These are phyloP conservation scores for Drosophila anceps DNA, from an alignment of 2,888 invertebrate species.

Conservation along the genomic window DNA sequence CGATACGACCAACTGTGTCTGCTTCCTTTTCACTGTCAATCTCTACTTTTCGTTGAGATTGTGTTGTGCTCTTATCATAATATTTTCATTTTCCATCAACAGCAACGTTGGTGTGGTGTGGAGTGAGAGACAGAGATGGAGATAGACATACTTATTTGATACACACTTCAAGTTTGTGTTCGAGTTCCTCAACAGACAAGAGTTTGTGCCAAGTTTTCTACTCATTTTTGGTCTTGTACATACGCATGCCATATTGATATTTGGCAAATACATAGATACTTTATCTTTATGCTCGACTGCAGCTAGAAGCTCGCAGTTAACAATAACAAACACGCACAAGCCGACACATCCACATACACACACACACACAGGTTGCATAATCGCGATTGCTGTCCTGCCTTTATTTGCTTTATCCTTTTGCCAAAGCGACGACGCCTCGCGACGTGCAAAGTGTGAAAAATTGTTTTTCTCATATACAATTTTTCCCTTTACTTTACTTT, in stretches of 20 bases:
- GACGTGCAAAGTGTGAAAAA: slow-evolving; percentile 79
- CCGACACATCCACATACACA: slow-evolving; percentile 8
- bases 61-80: slow-evolving; percentile 33
- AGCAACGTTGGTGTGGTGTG: slow-evolving; percentile 7
- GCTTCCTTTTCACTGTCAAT: slow-evolving; percentile 31
- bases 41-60: slow-evolving; percentile 32
- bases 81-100: slow-evolving; percentile 49
- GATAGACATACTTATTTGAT: slow-evolving; percentile 3
- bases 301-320: slow-evolving; percentile 38
- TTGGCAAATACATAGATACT: slow-evolving; percentile 51
- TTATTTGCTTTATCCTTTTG: slow-evolving; percentile 54
- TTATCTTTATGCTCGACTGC: slow-evolving; percentile 56
- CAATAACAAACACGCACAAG: slow-evolving; percentile 29
- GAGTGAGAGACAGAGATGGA: neutral
- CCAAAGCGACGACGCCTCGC: slow-evolving; percentile 26
- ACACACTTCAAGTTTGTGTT: slow-evolving; percentile 25
- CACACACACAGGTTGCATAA: slow-evolving; percentile 53
- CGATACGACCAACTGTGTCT: neutral
- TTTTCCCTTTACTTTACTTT: slow-evolving; percentile 16
- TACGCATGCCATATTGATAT: slow-evolving; percentile 46
- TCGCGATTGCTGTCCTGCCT: slow-evolving; percentile 44
- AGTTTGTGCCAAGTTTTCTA: slow-evolving; percentile 28
- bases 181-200: slow-evolving; percentile 12
- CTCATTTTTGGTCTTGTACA: slow-evolving; percentile 19
- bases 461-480: slow-evolving; percentile 44